phyloP scores from a whole-genome alignment of 2,797 vertebrate genomes.

The Pangasius djambal region DNA sequence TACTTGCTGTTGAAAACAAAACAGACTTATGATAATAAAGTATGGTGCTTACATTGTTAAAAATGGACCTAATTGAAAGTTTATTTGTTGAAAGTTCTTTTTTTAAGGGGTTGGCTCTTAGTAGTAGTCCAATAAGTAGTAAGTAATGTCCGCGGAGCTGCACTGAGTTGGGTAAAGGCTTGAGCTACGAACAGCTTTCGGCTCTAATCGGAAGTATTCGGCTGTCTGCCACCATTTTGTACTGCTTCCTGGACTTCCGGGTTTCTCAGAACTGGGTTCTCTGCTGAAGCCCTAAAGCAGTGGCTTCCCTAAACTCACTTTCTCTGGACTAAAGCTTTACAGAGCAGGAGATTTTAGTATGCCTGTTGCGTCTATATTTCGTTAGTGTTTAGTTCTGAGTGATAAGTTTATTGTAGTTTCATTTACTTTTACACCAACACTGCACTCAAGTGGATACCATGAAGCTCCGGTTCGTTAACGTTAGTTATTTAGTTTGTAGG shows the following conservation, averaged over 20 bases:
- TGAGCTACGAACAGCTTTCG: constrained; percentile 26
- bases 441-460: constrained; percentile 29
- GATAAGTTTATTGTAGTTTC: not conserved
- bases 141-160: not conserved
- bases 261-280: constrained; percentile 66
- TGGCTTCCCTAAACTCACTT: not conserved
- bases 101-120: not conserved
- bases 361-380: not conserved
- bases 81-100: not conserved
- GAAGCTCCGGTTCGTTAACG: constrained; percentile 31
- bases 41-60: not conserved
- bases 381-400: not conserved
- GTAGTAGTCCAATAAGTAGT: not conserved
- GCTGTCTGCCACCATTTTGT: constrained; percentile 78
- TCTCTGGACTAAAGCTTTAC: constrained; percentile 11
- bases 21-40: not conserved
- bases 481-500: constrained; percentile 4
- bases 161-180: not conserved
- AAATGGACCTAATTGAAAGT: not conserved
- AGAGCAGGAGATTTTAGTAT: not conserved
- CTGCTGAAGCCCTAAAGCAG: constrained; percentile 44
- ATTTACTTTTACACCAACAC: not conserved
- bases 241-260: constrained; percentile 72
- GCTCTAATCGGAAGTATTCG: constrained; percentile 57
- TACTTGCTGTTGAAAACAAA: not conserved